Percentiles rank a stretch among this genome's conserved stretches.
Conservation (phyloP, 2,888 invertebrate species). For the Oligia latruncula region DNA sequence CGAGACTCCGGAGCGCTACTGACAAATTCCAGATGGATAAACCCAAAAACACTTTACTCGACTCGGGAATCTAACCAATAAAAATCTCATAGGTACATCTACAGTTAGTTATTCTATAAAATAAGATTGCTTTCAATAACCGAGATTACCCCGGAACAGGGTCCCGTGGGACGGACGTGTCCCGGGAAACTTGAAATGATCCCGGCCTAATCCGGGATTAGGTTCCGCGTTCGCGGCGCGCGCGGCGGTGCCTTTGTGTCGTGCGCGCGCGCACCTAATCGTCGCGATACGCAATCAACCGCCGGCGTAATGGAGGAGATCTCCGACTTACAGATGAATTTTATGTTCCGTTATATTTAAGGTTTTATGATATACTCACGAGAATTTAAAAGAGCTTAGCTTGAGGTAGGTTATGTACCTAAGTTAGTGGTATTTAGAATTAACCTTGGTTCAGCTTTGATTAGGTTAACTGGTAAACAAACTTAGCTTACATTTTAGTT, state of each 20-base stretch:
- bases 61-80: constrained; percentile 8
- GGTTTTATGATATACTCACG: constrained; percentile 27
- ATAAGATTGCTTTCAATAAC: constrained; percentile 65
- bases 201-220: constrained; percentile 73
- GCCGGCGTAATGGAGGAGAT: constrained; percentile 72
- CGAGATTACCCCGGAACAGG: constrained; percentile 68
- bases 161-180: constrained; percentile 73
- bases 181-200: constrained; percentile 69
- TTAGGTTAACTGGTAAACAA: constrained; percentile 31
- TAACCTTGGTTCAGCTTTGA: not conserved
- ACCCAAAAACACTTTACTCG: not conserved
- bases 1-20: too few relatives aligned
- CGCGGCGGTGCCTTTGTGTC: constrained; percentile 77
- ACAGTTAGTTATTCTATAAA: constrained; percentile 48
- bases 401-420: constrained; percentile 14
- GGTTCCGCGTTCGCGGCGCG: constrained; percentile 75
- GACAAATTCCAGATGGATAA: not conserved
- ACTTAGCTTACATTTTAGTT: constrained; percentile 5
- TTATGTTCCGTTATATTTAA: constrained; percentile 60
- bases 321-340: constrained; percentile 57
- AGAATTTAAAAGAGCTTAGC: constrained; percentile 21
- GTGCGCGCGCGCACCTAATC: constrained; percentile 82
- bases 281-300: constrained; percentile 83
- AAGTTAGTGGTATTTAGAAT: constrained; percentile 5
- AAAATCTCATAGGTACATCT: constrained; percentile 14